Evolutionary conservation across 2,888 invertebrate genomes (phyloP).

Genomic region (Euphydryas editha): DNA sequence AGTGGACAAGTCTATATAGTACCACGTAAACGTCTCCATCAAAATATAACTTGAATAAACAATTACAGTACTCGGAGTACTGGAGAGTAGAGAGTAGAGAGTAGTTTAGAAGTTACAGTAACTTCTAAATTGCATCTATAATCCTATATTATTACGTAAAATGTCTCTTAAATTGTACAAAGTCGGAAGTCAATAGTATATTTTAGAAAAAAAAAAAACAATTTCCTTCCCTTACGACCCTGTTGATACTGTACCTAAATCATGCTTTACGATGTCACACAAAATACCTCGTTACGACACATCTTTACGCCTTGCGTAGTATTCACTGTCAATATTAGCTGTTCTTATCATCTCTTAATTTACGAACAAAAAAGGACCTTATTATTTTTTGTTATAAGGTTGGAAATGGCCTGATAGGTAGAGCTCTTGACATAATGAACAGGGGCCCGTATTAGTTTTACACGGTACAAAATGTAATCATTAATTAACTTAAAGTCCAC

Average conservation of each 20-base stretch:
- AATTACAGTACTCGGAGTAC: too few relatives aligned
- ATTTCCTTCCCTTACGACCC: slow-evolving; percentile 1
- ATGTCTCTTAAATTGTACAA: not conserved
- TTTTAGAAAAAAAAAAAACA: not conserved
- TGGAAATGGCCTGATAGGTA: not conserved
- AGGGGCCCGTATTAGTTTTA: slow-evolving; percentile 5
- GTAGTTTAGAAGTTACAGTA: too few relatives aligned
- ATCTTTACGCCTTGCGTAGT: slow-evolving; percentile 19
- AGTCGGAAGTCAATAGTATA: not conserved
- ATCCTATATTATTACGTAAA: not conserved
- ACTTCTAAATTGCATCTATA: too few relatives aligned
- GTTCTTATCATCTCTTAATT: slow-evolving; percentile 23
- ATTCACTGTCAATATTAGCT: slow-evolving; percentile 30
- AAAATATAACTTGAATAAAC: too few relatives aligned
- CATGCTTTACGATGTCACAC: slow-evolving; percentile 16
- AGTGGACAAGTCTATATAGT: too few relatives aligned
- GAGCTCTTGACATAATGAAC: not conserved
- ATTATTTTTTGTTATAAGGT: not conserved
- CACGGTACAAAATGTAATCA: not conserved
- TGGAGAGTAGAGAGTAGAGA: too few relatives aligned
- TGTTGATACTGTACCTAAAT: slow-evolving; percentile 10
- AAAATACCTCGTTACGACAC: slow-evolving; percentile 14
- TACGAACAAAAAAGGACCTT: not conserved
- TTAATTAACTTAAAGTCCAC: not conserved
- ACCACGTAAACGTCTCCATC: too few relatives aligned